These are phyloP conservation scores for Gobio gobio DNA, from an alignment of 2,113 vertebrate species.

Conservation along the genomic window DNA sequence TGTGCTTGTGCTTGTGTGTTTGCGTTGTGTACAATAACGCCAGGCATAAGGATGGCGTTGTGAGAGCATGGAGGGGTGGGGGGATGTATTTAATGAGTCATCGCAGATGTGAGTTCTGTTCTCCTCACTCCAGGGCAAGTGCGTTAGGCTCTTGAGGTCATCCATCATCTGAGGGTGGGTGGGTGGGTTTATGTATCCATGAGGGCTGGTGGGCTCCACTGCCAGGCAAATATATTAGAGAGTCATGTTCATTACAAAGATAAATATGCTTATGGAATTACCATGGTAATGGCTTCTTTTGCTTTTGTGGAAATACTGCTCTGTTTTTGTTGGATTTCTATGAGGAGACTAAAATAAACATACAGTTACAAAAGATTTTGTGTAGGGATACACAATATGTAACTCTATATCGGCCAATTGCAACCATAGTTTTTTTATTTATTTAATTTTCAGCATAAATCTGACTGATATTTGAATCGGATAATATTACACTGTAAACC, in stretches of 20 bases:
- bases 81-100: constrained; percentile 50
- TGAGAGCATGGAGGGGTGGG: constrained; percentile 6
- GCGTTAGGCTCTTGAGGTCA: constrained; percentile 52
- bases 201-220: constrained; percentile 21
- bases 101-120: constrained; percentile 49
- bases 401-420: background rate
- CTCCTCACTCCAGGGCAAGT: constrained; percentile 40
- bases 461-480: background rate
- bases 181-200: constrained; percentile 17
- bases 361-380: background rate
- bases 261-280: constrained; percentile 41
- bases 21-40: constrained; percentile 31
- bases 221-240: constrained; percentile 24
- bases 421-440: background rate
- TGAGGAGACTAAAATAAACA: background rate
- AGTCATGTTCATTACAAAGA: constrained; percentile 46
- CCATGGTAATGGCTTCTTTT: constrained; percentile 32
- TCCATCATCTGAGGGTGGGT: constrained; percentile 50
- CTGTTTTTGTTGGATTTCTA: background rate
- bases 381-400: background rate
- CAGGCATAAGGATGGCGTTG: constrained; percentile 25
- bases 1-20: constrained; percentile 33
- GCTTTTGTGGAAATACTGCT: constrained; percentile 5
- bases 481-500: background rate
- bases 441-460: background rate